These are phyloP conservation scores for Julus scandinavius DNA, from an alignment of 2,888 invertebrate genomes.

Conservation along the genomic window DNA sequence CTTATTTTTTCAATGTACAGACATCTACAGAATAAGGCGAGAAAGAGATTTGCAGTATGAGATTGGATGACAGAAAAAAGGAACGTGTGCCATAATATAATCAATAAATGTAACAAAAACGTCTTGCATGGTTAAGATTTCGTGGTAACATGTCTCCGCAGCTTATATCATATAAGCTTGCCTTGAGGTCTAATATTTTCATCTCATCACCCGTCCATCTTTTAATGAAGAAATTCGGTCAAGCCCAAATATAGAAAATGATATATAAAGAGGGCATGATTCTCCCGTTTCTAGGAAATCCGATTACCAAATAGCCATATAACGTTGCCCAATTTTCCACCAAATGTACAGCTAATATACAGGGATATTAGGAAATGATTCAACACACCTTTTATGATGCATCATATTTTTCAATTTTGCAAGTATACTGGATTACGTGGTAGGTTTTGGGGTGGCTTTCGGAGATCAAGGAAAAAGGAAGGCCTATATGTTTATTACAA, in stretches of 20 bases:
- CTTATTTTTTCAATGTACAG: background rate
- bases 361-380: background rate
- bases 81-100: slow-evolving; percentile 15
- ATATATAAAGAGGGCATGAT: background rate
- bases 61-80: slow-evolving; percentile 26
- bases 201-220: slow-evolving; percentile 7
- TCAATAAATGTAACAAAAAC: slow-evolving; percentile 15
- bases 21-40: background rate
- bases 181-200: background rate
- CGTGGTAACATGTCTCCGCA: background rate
- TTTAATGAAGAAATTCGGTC: slow-evolving; percentile 36
- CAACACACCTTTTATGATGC: background rate
- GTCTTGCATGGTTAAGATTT: slow-evolving; percentile 20
- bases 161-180: slow-evolving; percentile 4
- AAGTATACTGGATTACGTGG: background rate
- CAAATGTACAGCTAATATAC: slow-evolving; percentile 1
- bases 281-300: background rate
- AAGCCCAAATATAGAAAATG: slow-evolving; percentile 24
- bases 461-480: background rate
- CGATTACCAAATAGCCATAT: slow-evolving; percentile 35
- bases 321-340: background rate
- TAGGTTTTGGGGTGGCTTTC: background rate
- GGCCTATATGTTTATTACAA: too few species aligned
- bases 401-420: background rate
- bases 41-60: background rate